These are phyloP conservation scores for Ptilodon capucinus DNA, from an alignment of 2,888 invertebrate species.

Conservation along the genomic window DNA sequence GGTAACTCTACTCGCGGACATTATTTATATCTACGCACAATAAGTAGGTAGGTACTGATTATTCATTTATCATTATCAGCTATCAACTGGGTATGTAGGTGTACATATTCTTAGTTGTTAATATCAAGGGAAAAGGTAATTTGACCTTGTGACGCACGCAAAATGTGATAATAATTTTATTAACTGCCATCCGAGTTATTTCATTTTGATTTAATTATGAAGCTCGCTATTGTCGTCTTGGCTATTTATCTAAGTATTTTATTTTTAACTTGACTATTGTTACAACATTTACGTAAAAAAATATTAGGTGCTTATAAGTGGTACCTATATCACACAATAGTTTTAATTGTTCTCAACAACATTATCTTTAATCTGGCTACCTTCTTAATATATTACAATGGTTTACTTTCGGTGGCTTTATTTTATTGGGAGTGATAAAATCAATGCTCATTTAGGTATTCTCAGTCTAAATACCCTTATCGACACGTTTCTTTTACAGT, in stretches of 20 bases:
- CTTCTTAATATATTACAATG: too few relatives aligned
- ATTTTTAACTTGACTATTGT: too few relatives aligned
- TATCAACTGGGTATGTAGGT: background rate
- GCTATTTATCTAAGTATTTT: too few relatives aligned
- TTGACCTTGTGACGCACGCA: background rate
- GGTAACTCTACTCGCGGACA: slow-evolving; percentile 76
- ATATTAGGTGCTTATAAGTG: too few relatives aligned
- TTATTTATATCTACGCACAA: background rate
- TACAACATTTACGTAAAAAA: too few relatives aligned
- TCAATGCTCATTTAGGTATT: slow-evolving; percentile 14
- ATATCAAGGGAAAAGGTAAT: background rate
- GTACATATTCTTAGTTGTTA: background rate
- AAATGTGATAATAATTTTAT: background rate
- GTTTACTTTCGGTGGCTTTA: background rate
- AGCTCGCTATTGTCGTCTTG: too few relatives aligned
- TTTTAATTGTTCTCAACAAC: too few relatives aligned
- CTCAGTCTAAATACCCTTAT: slow-evolving; percentile 15
- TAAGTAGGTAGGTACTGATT: too few relatives aligned
- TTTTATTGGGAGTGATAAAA: slow-evolving; percentile 21
- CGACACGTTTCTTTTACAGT: slow-evolving; percentile 9
- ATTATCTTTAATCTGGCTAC: too few relatives aligned
- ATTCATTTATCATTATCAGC: background rate
- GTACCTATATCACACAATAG: too few relatives aligned
- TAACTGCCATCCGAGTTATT: too few relatives aligned
- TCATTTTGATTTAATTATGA: too few relatives aligned